Percentiles rank a stretch among this genome's conserved stretches.
These are phyloP conservation scores for Mallotus villosus DNA, from an alignment of 2,797 vertebrate genomes.

Conservation along the genomic window DNA sequence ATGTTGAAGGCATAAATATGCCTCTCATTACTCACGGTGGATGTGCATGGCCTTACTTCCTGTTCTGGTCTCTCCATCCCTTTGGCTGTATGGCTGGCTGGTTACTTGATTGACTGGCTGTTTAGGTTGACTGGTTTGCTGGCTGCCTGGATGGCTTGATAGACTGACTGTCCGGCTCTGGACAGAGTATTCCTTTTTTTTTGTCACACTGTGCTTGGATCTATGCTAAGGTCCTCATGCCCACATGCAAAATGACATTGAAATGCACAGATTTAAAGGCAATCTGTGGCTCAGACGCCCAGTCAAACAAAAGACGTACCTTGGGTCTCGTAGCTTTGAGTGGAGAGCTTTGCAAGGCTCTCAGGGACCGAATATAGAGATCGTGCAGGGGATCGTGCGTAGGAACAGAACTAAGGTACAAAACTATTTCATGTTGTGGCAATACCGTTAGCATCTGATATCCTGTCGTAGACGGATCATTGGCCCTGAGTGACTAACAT, in stretches of 20 bases:
- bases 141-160: too few species aligned
- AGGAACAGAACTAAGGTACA: constrained; percentile 39
- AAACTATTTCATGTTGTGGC: constrained; percentile 46
- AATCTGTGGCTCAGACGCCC: constrained; percentile 37
- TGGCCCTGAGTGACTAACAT: constrained; percentile 30
- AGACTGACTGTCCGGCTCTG: too few species aligned
- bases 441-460: constrained; percentile 34
- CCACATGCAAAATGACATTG: constrained; percentile 63
- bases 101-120: too few species aligned
- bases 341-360: not conserved
- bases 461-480: constrained; percentile 45
- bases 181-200: constrained; percentile 52
- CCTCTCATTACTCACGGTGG: constrained; percentile 52
- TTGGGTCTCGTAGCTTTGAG: constrained; percentile 29
- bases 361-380: constrained; percentile 29
- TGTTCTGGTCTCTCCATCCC: not conserved
- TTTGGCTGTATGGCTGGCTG: not conserved
- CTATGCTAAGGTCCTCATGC: constrained; percentile 45
- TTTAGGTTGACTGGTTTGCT: too few species aligned
- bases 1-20: constrained; percentile 52
- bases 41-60: constrained; percentile 30
- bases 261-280: constrained; percentile 54
- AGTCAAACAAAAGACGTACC: constrained; percentile 8
- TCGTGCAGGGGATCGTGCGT: constrained; percentile 26
- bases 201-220: constrained; percentile 48